Evolutionary conservation across 2,797 vertebrate genomes (phyloP).

Genomic region (Monodelphis domestica): DNA sequence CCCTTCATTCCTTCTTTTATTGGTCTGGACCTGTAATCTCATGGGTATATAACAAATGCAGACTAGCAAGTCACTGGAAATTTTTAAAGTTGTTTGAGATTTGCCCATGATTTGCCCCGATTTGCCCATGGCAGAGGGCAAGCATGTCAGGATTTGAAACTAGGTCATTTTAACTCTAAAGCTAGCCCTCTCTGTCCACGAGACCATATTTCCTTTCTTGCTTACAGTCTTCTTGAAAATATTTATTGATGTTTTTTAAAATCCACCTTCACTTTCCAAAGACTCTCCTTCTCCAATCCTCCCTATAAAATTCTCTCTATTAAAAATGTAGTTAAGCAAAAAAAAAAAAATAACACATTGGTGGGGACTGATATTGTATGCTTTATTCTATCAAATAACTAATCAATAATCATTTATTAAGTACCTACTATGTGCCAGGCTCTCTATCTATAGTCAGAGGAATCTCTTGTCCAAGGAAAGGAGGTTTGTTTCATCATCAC

Average conservation of each 20-base stretch:
- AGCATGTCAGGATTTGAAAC: background rate
- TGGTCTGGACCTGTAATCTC: background rate
- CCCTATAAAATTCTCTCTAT: background rate
- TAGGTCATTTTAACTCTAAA: background rate
- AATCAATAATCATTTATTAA: background rate
- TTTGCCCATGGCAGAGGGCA: background rate
- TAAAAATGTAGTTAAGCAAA: background rate
- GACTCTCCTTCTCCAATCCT: background rate
- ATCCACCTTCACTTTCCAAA: background rate
- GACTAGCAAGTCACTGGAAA: background rate
- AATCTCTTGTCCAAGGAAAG: background rate
- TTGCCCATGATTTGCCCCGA: background rate
- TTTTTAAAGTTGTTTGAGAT: background rate
- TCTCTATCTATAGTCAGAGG: background rate
- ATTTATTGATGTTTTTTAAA: background rate
- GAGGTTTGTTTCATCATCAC: background rate
- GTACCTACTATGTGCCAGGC: background rate
- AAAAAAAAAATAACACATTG: background rate
- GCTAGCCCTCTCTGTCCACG: background rate
- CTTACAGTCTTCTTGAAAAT: background rate
- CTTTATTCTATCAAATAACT: background rate
- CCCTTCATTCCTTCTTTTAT: background rate
- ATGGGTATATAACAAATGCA: background rate
- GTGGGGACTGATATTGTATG: background rate
- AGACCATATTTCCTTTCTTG: background rate